Base-by-base conservation (phyloP, 1,140 invertebrate genomes). In the Drosophila orena region DNA sequence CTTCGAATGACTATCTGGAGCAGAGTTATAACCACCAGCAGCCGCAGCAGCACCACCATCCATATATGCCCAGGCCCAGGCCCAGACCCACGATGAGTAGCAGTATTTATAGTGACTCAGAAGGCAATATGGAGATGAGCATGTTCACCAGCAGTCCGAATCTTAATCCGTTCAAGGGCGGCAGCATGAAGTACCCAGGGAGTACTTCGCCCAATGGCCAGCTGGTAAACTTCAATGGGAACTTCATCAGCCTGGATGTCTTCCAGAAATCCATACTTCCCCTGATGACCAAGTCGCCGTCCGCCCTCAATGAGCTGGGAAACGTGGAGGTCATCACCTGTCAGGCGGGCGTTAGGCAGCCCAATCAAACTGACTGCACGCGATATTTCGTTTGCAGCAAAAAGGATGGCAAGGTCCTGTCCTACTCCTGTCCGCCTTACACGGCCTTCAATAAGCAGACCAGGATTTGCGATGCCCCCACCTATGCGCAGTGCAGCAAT, bases 311-410 rank as follows among this genome's bases (percentile, higher is more conserved):
- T 5, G 74, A 89, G 5, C 65, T 91, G 27, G 70, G 74, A 2
- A 91, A 92, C 14, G 77, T 94, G 14, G 92, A 90, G 34, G 66
- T 93, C 4, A 86, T 94, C 40, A 92, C 92, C 10, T 94, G 93
- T 52, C 91, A 88, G 40, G 77, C 86, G 20, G 92, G 92, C 2
- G 77, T 93, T n/a, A 89, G 93, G 4, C 88, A 93, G 34, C 90
- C 93, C 3, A 94, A 94, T 80, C 60, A 53, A 14, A 93, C 93
- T 0, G 92, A 93, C 53, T 94, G 94, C 46, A 92, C 81, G 0
- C 93, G 90, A n/a, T 94, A 94, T 62, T 94, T 93, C 57, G 92
- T 91, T 0, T 94, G 94, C 59, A 92, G 93, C 57, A 92, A 93
- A 20, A 92, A 92, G 71, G 91, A 85, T 35, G 92, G 93, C 20